A percentile compares a stretch with the other conserved stretches of the same genome.
Evolutionary conservation across 2,113 vertebrate species (phyloP).

Genomic region (Perca flavescens): DNA sequence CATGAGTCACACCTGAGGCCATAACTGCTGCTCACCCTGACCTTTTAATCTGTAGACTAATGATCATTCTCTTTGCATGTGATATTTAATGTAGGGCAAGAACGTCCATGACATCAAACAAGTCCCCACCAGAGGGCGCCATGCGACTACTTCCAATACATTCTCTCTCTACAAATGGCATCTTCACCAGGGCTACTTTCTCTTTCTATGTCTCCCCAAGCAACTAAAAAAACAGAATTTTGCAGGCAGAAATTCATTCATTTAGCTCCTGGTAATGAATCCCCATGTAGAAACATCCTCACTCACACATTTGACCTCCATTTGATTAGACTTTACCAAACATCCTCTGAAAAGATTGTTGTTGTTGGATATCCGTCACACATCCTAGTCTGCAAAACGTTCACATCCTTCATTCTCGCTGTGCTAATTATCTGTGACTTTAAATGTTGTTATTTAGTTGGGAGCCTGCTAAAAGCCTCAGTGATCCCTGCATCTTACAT

Average conservation of each 20-base stretch:
- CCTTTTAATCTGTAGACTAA: neutral
- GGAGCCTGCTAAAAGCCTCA: neutral
- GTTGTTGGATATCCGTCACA: neutral
- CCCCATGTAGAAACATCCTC: neutral
- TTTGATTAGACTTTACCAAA: neutral
- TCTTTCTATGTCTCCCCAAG: constrained; percentile 18
- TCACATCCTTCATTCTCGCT: neutral
- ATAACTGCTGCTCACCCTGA: neutral
- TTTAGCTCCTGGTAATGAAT: neutral
- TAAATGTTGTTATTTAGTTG: neutral
- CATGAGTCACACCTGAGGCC: neutral
- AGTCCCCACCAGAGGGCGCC: constrained; percentile 54
- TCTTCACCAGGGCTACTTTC: neutral
- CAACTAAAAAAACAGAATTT: constrained; percentile 8
- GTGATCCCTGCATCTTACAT: neutral
- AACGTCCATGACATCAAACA: neutral
- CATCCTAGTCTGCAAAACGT: neutral
- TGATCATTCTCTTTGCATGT: neutral
- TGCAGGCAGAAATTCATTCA: neutral
- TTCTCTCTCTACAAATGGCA: neutral
- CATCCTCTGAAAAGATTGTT: neutral
- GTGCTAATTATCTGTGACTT: neutral
- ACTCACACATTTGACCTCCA: constrained; percentile 2
- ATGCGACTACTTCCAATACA: neutral
- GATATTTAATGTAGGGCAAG: neutral